phyloP scores from a whole-genome alignment of 2,113 vertebrate genomes.

The Plotosus lineatus region DNA sequence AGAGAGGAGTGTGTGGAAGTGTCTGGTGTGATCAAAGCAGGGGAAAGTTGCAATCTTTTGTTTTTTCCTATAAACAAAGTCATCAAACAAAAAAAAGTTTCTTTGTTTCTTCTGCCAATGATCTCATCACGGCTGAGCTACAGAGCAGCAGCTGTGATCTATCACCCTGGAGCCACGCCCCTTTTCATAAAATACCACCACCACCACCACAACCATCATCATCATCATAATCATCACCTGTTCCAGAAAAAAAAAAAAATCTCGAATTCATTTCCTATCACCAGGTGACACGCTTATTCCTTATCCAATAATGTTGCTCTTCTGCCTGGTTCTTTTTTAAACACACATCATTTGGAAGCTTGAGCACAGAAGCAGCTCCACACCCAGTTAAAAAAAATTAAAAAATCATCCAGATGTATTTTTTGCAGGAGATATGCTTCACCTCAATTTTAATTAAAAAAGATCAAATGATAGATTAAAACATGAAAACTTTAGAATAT shows the following conservation, averaged over 20 bases:
- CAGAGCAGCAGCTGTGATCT: slow-evolving; percentile 8
- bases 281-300: not conserved
- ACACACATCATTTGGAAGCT: not conserved
- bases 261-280: not conserved
- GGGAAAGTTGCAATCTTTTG: not conserved
- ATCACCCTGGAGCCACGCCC: not conserved
- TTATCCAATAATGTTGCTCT: not conserved
- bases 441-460: not conserved
- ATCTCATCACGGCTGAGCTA: not conserved
- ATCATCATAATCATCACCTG: too few species aligned
- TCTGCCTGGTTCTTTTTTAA: not conserved
- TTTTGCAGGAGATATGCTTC: not conserved
- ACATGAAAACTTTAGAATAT: not conserved
- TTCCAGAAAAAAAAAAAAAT: too few species aligned
- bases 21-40: not conserved
- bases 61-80: not conserved
- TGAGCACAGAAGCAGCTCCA: not conserved
- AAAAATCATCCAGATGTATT: too few species aligned
- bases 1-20: not conserved
- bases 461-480: not conserved
- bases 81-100: not conserved
- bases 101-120: slow-evolving; percentile 8
- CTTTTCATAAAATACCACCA: not conserved
- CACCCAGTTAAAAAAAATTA: not conserved
- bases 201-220: too few species aligned